A percentile compares a stretch with the other conserved stretches of the same genome.
These are phyloP conservation scores for Lichenostomus cassidix DNA, from an alignment of 2,113 vertebrate genomes.

Conservation along the genomic window DNA sequence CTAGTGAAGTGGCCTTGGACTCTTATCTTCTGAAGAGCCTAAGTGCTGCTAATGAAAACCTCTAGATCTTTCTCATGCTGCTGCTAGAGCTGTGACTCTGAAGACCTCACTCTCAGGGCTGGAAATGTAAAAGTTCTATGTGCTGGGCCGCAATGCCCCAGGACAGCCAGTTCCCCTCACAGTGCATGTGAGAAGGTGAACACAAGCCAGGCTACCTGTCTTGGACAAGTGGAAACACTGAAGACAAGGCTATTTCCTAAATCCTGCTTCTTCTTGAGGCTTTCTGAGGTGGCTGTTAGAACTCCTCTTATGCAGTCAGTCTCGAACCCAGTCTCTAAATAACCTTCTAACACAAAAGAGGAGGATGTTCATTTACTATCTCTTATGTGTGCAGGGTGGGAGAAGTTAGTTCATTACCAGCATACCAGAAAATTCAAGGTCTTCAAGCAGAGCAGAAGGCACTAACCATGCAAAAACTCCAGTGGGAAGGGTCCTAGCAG, in stretches of 20 bases:
- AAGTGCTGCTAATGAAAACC: neutral
- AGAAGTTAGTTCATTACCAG: neutral
- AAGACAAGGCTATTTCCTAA: neutral
- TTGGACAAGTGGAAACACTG: neutral
- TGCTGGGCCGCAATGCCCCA: neutral
- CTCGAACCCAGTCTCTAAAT: neutral
- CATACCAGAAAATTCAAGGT: neutral
- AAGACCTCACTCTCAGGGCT: neutral
- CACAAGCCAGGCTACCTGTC: neutral
- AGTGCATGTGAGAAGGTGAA: neutral
- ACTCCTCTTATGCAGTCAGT: neutral
- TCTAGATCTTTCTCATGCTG: neutral
- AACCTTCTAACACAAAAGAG: neutral
- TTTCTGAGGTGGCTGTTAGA: neutral
- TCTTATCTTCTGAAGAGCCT: neutral
- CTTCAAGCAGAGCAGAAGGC: neutral
- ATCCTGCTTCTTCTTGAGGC: neutral
- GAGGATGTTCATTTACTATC: neutral
- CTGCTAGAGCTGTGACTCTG: neutral
- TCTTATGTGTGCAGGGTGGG: no score
- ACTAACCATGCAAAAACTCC: neutral
- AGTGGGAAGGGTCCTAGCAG: neutral
- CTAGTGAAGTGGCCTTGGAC: neutral
- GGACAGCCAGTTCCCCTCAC: neutral
- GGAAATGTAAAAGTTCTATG: neutral